Evolutionary conservation across 2,113 vertebrate species (phyloP).

Genomic region (Grammomys dolichurus): DNA sequence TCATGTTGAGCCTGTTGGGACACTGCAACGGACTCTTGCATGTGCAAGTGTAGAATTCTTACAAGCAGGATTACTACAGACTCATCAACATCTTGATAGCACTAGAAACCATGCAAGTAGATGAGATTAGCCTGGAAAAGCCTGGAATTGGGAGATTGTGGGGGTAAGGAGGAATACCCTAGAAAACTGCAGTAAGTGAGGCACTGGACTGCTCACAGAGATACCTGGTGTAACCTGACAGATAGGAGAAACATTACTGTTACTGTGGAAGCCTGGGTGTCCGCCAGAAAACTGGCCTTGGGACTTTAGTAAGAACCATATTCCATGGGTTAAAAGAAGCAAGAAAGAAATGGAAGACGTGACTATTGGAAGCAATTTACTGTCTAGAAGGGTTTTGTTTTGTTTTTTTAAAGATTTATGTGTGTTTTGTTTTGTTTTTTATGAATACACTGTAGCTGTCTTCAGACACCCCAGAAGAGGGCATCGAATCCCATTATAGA

Average conservation of each 20-base stretch:
- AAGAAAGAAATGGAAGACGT: neutral
- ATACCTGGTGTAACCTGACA: neutral
- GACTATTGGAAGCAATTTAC: neutral
- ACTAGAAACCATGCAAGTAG: neutral
- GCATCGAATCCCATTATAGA: no score
- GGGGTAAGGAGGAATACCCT: neutral
- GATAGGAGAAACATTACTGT: neutral
- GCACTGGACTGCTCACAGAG: neutral
- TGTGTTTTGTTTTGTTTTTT: no score
- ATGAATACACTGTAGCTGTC: no score
- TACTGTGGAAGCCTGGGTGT: neutral
- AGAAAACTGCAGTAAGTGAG: neutral
- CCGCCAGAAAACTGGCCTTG: neutral
- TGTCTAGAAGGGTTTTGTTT: no score
- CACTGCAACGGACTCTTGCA: neutral
- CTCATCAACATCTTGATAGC: neutral
- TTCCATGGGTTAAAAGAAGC: neutral
- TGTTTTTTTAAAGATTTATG: no score
- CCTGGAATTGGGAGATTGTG: neutral
- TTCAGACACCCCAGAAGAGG: no score
- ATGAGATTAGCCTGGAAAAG: neutral
- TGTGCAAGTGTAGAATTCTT: neutral
- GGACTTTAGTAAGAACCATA: neutral
- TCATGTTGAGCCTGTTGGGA: neutral
- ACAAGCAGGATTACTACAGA: neutral